Evolutionary conservation across 2,113 vertebrate genomes (phyloP).

Genomic region (Austrofundulus limnaeus): DNA sequence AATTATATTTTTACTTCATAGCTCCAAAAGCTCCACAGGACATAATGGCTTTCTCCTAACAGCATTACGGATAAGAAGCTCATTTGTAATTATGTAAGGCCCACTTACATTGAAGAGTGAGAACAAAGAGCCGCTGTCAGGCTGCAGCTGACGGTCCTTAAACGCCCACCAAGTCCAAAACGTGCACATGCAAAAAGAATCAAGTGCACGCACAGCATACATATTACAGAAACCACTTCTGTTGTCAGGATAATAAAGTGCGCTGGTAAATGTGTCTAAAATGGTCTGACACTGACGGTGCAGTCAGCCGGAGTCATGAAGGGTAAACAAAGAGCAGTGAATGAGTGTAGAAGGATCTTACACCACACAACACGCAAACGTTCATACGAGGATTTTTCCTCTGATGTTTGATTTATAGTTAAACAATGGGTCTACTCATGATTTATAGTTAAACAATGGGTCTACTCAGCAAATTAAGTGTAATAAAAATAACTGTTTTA

Average conservation of each 20-base stretch:
- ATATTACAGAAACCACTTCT: conserved; percentile 9
- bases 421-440: neutral
- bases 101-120: conserved; percentile 45
- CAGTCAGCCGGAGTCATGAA: conserved; percentile 1
- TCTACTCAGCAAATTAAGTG: neutral
- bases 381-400: neutral
- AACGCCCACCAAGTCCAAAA: conserved; percentile 36
- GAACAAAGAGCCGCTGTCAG: conserved; percentile 52
- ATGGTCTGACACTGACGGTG: neutral
- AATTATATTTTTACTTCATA: conserved; percentile 10
- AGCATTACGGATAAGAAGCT: conserved; percentile 35
- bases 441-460: neutral
- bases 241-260: neutral
- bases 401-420: neutral
- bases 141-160: conserved; percentile 32
- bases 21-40: conserved; percentile 26
- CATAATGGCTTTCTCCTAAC: conserved; percentile 26
- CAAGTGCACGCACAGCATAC: conserved; percentile 21
- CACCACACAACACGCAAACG: neutral
- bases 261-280: conserved; percentile 13
- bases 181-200: conserved; percentile 14
- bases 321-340: conserved; percentile 11
- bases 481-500: neutral
- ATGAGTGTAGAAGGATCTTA: neutral
- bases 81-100: conserved; percentile 47